Base-by-base conservation (phyloP, 1,140 invertebrate genomes). In the Drosophila parvula region DNA sequence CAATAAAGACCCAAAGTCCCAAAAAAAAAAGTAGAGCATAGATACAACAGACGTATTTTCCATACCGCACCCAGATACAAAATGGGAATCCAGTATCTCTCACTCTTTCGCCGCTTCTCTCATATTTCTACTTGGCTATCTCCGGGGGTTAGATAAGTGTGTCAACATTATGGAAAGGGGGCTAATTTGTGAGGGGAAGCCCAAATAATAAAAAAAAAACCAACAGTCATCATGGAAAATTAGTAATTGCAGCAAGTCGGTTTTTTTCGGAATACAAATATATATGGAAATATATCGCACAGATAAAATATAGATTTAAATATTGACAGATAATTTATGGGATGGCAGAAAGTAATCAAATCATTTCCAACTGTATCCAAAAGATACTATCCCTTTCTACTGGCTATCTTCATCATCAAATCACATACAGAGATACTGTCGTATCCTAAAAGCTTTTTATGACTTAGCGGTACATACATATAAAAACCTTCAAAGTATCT, bases 211-310 rank as follows among this genome's bases (percentile, higher is more conserved):
- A 36, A 47, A 73, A 58, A 58, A 18, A 22, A n/a, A n/a, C 65
- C 28, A 22, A 64, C 36, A 65, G 71, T 65, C 75, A 63, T 86
- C 79, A 77, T 88, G 82, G 79, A 86, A 86, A 86, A 77, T 79
- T 83, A 63, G 51, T 77, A 64, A 73, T 76, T 53, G 62, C 73
- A 75, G 56, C 16, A 53, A 53, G 32, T 18, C 22, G 32, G 18
- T 36, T 53, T 36, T 12, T 6, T 53, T 16, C 4, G n/a, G n/a
- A n/a, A n/a, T n/a, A n/a, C n/a, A n/a, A n/a, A 34, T 9, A 53
- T 36, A 53, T 51, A 34, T 51, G 5, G n/a, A 18, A 32, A 18
- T 34, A 3, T 51, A 34, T 34, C 4, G n/a, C 0, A n/a, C 0
- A 30, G n/a, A 34, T 53, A 36, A 36, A 53, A 36, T 53, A 36